Base-by-base conservation (phyloP, 2,797 vertebrate genomes). In the Antennarius maculatus region DNA sequence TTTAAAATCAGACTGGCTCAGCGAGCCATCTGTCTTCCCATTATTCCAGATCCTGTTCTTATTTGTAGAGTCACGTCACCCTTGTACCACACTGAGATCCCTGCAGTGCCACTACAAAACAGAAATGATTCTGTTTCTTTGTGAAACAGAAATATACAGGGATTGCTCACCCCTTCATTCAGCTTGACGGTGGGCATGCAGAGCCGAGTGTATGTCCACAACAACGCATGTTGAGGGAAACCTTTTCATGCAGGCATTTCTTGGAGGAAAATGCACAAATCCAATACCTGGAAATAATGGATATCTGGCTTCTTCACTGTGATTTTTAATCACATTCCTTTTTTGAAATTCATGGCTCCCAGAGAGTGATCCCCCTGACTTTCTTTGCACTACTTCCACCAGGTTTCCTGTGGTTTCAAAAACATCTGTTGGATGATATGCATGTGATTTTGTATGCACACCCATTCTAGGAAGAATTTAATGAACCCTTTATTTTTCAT, bases 31-130 rank as follows among this genome's bases (percentile, higher is more conserved):
- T 69, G 53, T 80, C 81, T 77, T 51, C 54, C 69, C 52, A 74
- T 86, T 84, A 76, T 84, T 69, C 54, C 61, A 57, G 61, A 80
- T 71, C 45, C 49, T 71, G 56, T 66, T 76, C 54, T 71, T 70
- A 71, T 83, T 87, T 87, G 80, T 81, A 51, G 52, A 77, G 69
- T 72, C 66, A 23, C 81, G 72, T 76, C 77, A 43, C 72, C 78
- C 59, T 84, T 63, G 57, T 47, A 64, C 37, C 61, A 69, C 66
- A 61, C 55, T 69, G 57, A 37, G 59, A 47, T 87, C 83, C 77
- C 77, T 17, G 49, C 46, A 65, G 80, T 73, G 59, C 55, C 42
- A 67, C 62, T 65, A 61, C 62, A 55, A 54, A 61, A 83, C 68
- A 80, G 23, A 48, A 49, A 17, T 49, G 48, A 69, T 86, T 84